These are phyloP conservation scores for Passer domesticus DNA, from an alignment of 2,113 vertebrate species.

Conservation along the genomic window DNA sequence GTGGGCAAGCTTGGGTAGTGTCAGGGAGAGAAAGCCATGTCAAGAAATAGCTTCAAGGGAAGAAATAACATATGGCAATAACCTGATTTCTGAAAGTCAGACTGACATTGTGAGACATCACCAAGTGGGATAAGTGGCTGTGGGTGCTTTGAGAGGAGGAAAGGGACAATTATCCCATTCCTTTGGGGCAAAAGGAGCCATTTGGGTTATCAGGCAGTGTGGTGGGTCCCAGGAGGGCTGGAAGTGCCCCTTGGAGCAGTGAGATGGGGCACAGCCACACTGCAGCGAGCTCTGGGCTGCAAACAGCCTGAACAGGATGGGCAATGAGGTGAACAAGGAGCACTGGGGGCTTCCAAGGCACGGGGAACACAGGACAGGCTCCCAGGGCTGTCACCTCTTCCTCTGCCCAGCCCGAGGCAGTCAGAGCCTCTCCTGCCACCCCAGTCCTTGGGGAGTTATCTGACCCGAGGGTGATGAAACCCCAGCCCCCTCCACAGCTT, in stretches of 20 bases:
- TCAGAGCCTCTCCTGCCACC: background rate
- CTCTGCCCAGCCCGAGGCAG: background rate
- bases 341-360: background rate
- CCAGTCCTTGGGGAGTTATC: background rate
- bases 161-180: background rate
- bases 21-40: background rate
- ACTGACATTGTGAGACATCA: background rate
- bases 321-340: accelerated
- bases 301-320: accelerated
- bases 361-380: background rate
- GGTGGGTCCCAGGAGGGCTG: background rate
- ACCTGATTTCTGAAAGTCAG: background rate
- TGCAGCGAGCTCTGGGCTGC: background rate
- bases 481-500: background rate
- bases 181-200: background rate
- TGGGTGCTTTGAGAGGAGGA: background rate
- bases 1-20: background rate
- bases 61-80: background rate
- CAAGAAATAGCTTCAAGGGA: background rate
- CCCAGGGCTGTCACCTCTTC: background rate
- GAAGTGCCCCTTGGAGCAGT: background rate
- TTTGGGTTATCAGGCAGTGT: background rate
- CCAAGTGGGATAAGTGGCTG: background rate
- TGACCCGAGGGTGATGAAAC: background rate
- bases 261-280: background rate